Conservation (phyloP, 2,888 invertebrate genomes). For the Papilio gigon region DNA sequence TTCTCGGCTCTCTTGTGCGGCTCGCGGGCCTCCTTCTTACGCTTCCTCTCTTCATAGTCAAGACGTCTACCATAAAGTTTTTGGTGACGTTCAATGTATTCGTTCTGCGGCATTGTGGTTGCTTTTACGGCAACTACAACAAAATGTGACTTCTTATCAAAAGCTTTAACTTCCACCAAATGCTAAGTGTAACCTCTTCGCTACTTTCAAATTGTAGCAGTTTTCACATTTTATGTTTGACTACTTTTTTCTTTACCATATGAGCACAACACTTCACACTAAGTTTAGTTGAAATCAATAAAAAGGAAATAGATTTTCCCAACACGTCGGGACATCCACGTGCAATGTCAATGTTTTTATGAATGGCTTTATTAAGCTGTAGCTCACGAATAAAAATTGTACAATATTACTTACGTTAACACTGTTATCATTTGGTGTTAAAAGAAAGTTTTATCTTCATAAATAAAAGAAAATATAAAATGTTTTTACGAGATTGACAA, state of each 20-base stretch:
- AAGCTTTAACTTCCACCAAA: conserved; percentile 43
- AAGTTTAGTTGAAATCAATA: neutral
- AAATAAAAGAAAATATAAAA: conserved; percentile 50
- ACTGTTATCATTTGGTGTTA: conserved; percentile 16
- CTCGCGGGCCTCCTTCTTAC: conserved; percentile 97
- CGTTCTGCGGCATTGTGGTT: conserved; percentile 98
- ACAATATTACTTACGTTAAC: conserved; percentile 26
- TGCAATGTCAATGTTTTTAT: conserved; percentile 26
- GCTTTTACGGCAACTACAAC: conserved; percentile 81
- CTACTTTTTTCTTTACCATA: neutral
- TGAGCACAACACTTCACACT: neutral
- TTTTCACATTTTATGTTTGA: conserved; percentile 22
- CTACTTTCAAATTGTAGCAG: conserved; percentile 41
- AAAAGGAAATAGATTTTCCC: neutral
- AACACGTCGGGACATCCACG: conserved; percentile 41
- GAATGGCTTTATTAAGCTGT: neutral
- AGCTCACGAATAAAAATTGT: neutral
- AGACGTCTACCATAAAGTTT: conserved; percentile 97
- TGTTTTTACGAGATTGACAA: conserved; percentile 56
- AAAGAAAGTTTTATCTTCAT: neutral
- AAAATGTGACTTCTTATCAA: conserved; percentile 69
- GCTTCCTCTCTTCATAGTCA: conserved; percentile 98
- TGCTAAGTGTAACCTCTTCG: conserved; percentile 58
- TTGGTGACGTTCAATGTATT: conserved; percentile 98
- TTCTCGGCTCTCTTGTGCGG: conserved; percentile 95